These are phyloP conservation scores for Microcebus jonahi DNA, from an alignment of 2,113 vertebrate species.

Conservation along the genomic window DNA sequence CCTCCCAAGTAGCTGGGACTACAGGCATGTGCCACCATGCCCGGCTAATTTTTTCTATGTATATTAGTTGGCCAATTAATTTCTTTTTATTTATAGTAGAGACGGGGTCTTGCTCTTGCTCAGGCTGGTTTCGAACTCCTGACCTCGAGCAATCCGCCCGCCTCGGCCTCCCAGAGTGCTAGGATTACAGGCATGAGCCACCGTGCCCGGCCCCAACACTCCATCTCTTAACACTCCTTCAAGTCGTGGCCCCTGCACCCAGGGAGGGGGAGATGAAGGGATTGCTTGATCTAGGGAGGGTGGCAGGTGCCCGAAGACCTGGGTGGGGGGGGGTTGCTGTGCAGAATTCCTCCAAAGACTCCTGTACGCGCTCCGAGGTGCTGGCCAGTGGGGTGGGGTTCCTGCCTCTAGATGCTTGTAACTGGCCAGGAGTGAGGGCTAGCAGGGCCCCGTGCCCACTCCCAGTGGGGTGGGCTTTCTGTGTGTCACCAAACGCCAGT, in stretches of 20 bases:
- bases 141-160: no score
- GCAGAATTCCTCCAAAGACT: not conserved
- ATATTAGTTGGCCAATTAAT: no score
- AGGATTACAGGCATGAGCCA: no score
- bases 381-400: not conserved
- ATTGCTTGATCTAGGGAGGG: not conserved
- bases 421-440: no score
- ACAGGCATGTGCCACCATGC: no score
- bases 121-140: no score
- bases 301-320: not conserved
- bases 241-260: not conserved
- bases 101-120: no score
- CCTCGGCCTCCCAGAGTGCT: no score
- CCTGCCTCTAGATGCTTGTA: not conserved
- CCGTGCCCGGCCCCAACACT: no score
- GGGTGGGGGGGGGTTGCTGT: not conserved
- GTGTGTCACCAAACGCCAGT: not conserved
- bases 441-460: rapidly evolving
- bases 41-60: no score
- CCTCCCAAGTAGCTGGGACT: no score
- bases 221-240: not conserved
- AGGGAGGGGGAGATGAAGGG: not conserved
- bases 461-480: not conserved
- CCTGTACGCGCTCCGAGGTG: not conserved
- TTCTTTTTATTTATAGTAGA: no score